Evolutionary conservation across 2,113 vertebrate genomes (phyloP).

Genomic region (western clawed frog (Xenopus tropicalis)): DNA sequence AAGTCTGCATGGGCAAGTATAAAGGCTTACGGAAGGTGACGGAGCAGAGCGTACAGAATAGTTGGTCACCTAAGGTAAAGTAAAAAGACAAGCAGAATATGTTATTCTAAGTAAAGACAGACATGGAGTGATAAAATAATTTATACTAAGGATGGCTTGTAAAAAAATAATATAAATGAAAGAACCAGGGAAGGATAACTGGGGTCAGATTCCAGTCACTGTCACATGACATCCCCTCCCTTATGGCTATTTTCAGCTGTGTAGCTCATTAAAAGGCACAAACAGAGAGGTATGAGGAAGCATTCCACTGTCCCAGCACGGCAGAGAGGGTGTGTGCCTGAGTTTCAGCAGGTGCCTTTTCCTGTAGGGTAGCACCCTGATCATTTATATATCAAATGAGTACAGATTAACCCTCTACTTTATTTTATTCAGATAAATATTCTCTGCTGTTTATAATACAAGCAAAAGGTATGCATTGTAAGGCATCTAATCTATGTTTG

Average conservation of each 20-base stretch:
- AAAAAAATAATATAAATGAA: slow-evolving; percentile 1
- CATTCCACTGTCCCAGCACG: background rate
- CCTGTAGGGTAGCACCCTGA: background rate
- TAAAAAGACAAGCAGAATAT: background rate
- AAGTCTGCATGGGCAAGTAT: too few species aligned
- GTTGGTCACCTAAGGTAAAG: slow-evolving; percentile 14
- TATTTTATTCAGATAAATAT: background rate
- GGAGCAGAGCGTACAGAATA: too few species aligned
- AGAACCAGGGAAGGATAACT: slow-evolving; percentile 9
- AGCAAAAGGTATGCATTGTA: too few species aligned
- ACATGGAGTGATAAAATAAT: background rate
- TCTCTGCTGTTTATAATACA: too few species aligned
- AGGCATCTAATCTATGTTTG: background rate
- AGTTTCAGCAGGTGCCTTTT: slow-evolving; percentile 8
- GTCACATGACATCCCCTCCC: slow-evolving; percentile 30
- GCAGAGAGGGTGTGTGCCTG: slow-evolving; percentile 4
- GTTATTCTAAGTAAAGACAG: background rate
- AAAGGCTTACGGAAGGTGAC: too few species aligned
- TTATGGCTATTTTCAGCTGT: slow-evolving; percentile 23
- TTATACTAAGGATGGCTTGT: background rate
- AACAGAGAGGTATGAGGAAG: slow-evolving; percentile 38
- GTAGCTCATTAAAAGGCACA: slow-evolving; percentile 25
- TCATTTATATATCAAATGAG: background rate
- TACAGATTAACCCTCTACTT: background rate
- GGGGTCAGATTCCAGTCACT: slow-evolving; percentile 31